Base-by-base conservation (phyloP, 2,888 invertebrate species). In the Physocephala rufipes region DNA sequence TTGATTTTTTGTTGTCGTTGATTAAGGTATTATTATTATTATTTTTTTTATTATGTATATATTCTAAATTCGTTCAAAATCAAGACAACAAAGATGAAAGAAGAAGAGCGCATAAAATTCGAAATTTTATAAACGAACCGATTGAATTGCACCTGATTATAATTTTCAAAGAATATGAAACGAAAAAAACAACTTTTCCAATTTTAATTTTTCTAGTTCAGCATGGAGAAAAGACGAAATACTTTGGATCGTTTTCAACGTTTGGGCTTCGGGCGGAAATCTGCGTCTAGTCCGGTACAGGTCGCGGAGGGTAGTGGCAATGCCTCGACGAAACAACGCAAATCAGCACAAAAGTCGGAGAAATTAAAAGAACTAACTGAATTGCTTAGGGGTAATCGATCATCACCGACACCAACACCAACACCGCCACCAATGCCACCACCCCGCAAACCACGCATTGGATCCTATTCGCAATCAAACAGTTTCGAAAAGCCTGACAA, bases 221-320 rank as follows among this genome's bases (percentile, higher is more conserved):
- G 78, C 77, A 86, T 86, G 86, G 86, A 86, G 73, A 86, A 84
- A 79, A 82, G 84, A 74, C 83, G 84, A 75, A 90, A 91, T 90
- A 92, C 92, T 85, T 91, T 93, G 91, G 94, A 94, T 88, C 92
- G 93, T 80, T 88, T 93, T 87, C 92, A 92, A 84, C 92, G 91
- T 87, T 89, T 91, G 86, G 91, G 93, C 85, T 91, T 92, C 88
- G 92, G 90, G 80, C 86, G 85, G 70, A 82, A 81, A 75, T 82
- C 85, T 71, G 80, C 83, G 43, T 77, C 83, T 69, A 76, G 72
- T 69, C 61, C 77, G 36, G 58, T 75, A 26, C 28, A 69, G 28
- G 69, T 49, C 21, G 55, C 61, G 61, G 65, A 65, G 21, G 26
- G 67, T 51, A 28, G 51, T 63, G 61, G 63, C 67, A 24, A 26